Evolutionary conservation across 2,113 vertebrate genomes (phyloP), one percentile per base, ranked within the genome.

Genomic region (Struthio camelus): DNA sequence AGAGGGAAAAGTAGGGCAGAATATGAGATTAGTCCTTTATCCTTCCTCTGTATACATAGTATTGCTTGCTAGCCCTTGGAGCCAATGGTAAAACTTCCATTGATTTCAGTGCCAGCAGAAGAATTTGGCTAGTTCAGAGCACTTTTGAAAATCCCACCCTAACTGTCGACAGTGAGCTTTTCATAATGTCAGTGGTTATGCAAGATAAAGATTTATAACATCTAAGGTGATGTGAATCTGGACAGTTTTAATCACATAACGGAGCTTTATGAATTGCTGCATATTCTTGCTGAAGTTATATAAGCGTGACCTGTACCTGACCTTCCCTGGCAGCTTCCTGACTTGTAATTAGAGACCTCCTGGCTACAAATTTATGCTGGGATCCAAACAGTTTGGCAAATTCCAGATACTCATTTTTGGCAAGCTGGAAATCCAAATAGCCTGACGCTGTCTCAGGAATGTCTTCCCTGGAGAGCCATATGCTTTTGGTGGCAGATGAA

Each of bases 381-480:
- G 28, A 77, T 88, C 58, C 72, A 77, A 93, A 86, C 7, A 72
- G 17, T 85, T 93, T 85, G 87, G 56, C 65, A 85, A 78, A 92
- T 91, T 93, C 50, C 64, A 86, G 48, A 79, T 87, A 48, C 59
- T 90, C 75, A 79, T 82, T 90, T 95, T 78, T 95, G 65, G n/a
- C 62, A 94, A 91, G 32, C 36, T 86, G 61, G 50, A 34, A 42
- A 36, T 83, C 51, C 65, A 75, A 93, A 69, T 9, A 87, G n/a
- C 34, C 34, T 5, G 2, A 12, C 48, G n/a, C 8, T 56, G 28
- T 10, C n/a, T 25, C 56, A 65, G 36, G 66, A 92, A 91, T 1
- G 1, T 61, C n/a, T n/a, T 64, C 59, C 76, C 11, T 8, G 36
- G 14, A 67, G 34, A 84, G 8, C 19, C 24, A 75, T 14, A 27